A percentile compares a stretch with the other conserved stretches of the same genome.
These are phyloP conservation scores for Plebejus anna DNA, from an alignment of 2,888 invertebrate genomes.

Conservation along the genomic window DNA sequence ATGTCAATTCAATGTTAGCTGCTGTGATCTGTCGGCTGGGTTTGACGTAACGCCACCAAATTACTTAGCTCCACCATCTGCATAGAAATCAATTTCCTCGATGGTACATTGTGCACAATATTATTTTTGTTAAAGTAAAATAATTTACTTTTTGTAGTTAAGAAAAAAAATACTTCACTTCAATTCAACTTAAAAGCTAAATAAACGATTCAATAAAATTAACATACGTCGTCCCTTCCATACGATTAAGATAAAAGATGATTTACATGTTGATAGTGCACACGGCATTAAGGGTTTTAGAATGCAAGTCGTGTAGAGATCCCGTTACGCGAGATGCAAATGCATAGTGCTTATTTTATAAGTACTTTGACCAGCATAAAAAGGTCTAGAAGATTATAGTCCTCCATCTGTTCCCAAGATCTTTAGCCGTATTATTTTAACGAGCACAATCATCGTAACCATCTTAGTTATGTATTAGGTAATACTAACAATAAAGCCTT, in stretches of 20 bases:
- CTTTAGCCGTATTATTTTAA: conserved; percentile 14
- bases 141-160: too few species aligned
- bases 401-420: conserved; percentile 9
- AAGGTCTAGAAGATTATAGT: not conserved
- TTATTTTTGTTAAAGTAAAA: too few species aligned
- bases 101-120: too few species aligned
- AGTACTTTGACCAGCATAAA: conserved; percentile 12
- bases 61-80: too few species aligned
- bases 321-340: conserved; percentile 4
- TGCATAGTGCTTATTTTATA: conserved; percentile 18
- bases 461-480: conserved; percentile 8
- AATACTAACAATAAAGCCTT: not conserved
- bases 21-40: too few species aligned
- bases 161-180: too few species aligned
- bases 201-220: not conserved
- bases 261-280: conserved; percentile 19
- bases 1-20: too few species aligned
- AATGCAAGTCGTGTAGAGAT: conserved; percentile 15
- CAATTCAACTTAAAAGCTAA: not conserved
- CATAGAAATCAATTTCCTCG: too few species aligned
- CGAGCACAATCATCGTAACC: not conserved
- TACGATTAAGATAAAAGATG: conserved; percentile 16
- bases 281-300: conserved; percentile 14
- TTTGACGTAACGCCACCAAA: too few species aligned
- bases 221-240: not conserved